Evolutionary conservation across 2,113 vertebrate genomes (phyloP).

Genomic region (Hippocampus barbouri): DNA sequence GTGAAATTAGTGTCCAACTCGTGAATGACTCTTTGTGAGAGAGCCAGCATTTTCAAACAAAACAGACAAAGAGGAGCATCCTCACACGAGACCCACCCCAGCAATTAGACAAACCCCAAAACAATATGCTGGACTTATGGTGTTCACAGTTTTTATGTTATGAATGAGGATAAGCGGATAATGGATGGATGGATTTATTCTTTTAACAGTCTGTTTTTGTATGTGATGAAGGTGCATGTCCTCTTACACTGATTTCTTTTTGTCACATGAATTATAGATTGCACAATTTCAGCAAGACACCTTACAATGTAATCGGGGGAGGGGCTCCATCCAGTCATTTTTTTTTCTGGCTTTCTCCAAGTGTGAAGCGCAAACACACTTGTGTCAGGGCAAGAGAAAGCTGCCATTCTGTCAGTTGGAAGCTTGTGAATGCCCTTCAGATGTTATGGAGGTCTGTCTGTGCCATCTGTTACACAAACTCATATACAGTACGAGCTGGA

Average conservation of each 20-base stretch:
- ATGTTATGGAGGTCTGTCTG: conserved; percentile 36
- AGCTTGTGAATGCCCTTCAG: conserved; percentile 17
- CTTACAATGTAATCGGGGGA: not conserved
- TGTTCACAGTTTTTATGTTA: not conserved
- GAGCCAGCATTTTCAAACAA: conserved; percentile 29
- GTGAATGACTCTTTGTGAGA: conserved; percentile 53
- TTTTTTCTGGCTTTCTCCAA: not conserved
- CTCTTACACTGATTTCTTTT: not conserved
- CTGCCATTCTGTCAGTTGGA: conserved; percentile 4
- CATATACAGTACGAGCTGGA: not conserved
- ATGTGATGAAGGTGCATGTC: not conserved
- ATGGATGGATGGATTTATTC: too few species aligned
- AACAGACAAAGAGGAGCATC: conserved; percentile 28
- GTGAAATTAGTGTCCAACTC: conserved; percentile 25
- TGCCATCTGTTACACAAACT: conserved; percentile 26
- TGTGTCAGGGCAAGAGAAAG: conserved; percentile 8
- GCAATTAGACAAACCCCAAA: conserved; percentile 27
- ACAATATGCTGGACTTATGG: not conserved
- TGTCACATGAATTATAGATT: not conserved
- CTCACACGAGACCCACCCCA: conserved; percentile 14
- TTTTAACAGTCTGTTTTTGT: too few species aligned
- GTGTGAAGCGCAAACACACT: not conserved
- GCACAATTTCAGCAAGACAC: not conserved
- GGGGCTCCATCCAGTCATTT: not conserved
- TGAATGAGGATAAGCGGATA: too few species aligned